These are phyloP conservation scores for Fukomys damarensis DNA, from an alignment of 2,113 vertebrate species.

Conservation along the genomic window DNA sequence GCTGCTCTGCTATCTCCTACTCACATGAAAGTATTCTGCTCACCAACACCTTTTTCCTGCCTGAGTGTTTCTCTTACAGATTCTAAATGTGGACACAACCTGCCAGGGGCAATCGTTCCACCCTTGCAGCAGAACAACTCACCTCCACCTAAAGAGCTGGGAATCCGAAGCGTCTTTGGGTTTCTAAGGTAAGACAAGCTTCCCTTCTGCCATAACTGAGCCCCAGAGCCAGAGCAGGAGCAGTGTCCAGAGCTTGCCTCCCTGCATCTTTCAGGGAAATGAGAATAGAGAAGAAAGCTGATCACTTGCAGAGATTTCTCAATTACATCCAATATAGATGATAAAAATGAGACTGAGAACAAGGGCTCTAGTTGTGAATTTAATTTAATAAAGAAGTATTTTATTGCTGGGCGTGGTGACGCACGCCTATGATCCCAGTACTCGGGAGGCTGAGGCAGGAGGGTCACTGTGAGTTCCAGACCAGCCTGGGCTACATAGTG, in stretches of 20 bases:
- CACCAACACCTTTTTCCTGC: background rate
- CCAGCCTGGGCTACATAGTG: too few relatives aligned
- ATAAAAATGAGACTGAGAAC: background rate
- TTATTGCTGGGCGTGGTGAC: too few relatives aligned
- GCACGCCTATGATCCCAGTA: too few relatives aligned
- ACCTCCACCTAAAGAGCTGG: background rate
- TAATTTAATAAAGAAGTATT: too few relatives aligned
- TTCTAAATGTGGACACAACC: background rate
- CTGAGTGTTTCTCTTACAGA: conserved; percentile 60
- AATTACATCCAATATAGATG: background rate
- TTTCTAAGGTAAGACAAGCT: conserved; percentile 72
- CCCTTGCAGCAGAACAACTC: background rate
- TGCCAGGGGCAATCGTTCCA: background rate
- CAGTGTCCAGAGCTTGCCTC: background rate
- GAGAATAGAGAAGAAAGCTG: background rate
- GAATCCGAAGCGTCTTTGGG: conserved; percentile 57
- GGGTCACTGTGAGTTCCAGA: too few relatives aligned
- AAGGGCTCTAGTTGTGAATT: background rate
- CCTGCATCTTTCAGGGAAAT: background rate
- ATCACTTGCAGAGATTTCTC: background rate
- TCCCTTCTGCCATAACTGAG: background rate
- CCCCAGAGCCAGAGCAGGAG: background rate
- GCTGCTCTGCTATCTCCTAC: background rate
- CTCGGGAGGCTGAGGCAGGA: too few relatives aligned
- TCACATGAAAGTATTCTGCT: background rate